Evolutionary conservation across 2,113 vertebrate genomes (phyloP).

Genomic region (Globicephala melas): DNA sequence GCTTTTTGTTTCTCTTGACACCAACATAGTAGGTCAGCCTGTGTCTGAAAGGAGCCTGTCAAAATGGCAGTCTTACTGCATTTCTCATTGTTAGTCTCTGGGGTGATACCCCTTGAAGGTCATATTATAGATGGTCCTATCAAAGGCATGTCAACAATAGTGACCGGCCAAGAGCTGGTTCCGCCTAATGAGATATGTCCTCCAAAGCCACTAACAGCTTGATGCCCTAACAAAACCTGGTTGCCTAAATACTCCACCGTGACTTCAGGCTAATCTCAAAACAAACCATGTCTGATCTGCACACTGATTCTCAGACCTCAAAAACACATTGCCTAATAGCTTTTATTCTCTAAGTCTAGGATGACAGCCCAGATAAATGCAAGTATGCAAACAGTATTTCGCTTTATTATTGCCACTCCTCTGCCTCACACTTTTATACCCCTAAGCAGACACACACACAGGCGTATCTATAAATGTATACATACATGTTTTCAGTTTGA

Average conservation of each 20-base stretch:
- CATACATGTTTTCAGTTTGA: background rate
- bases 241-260: background rate
- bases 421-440: background rate
- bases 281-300: background rate
- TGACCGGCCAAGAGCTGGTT: constrained; percentile 34
- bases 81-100: constrained; percentile 36
- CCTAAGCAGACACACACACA: background rate
- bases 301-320: constrained; percentile 38
- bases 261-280: background rate
- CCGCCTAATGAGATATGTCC: constrained; percentile 46
- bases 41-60: background rate
- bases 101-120: constrained; percentile 7
- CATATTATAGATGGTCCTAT: constrained; percentile 27
- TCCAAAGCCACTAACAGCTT: constrained; percentile 26
- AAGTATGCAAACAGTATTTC: background rate
- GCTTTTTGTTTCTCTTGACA: constrained; percentile 50
- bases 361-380: background rate
- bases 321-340: background rate
- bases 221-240: background rate
- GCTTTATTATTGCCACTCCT: background rate
- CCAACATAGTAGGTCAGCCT: background rate
- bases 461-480: background rate
- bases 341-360: background rate
- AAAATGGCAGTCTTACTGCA: constrained; percentile 31
- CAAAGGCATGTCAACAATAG: constrained; percentile 30